These are phyloP conservation scores for Aphaenogaster ashmeadi DNA, from an alignment of 1,140 invertebrate species.

Conservation along the genomic window DNA sequence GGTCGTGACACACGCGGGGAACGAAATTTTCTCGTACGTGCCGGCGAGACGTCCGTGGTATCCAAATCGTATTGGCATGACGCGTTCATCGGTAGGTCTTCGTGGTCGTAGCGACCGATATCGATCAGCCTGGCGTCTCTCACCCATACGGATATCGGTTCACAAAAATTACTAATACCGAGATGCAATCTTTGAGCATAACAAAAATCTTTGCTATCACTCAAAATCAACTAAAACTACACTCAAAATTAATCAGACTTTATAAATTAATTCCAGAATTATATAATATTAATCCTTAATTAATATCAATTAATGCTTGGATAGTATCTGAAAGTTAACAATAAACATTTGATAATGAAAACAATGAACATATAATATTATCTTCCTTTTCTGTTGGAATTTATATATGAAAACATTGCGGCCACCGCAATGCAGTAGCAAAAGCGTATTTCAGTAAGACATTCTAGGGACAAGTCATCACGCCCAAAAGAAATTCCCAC, in stretches of 20 bases:
- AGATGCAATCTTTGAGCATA: background rate
- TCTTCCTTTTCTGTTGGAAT: background rate
- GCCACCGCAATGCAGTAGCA: background rate
- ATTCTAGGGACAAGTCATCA: background rate
- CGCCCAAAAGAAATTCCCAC: slow-evolving; percentile 38
- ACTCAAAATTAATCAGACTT: background rate
- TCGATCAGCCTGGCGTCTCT: slow-evolving; percentile 19
- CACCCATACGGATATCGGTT: background rate
- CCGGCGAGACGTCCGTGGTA: slow-evolving; percentile 55
- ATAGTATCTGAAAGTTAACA: background rate
- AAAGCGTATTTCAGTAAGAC: background rate
- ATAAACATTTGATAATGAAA: background rate
- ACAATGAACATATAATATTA: background rate
- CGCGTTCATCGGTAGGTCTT: slow-evolving; percentile 46
- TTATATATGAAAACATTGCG: background rate
- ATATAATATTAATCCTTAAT: background rate
- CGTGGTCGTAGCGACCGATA: slow-evolving; percentile 21
- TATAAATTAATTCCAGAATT: slow-evolving; percentile 1
- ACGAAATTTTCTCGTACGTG: slow-evolving; percentile 68
- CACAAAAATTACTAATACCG: slow-evolving; percentile 32
- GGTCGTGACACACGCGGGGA: slow-evolving; percentile 56
- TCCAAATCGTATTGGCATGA: slow-evolving; percentile 64
- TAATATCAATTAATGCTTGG: background rate
- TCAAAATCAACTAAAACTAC: background rate
- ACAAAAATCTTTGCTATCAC: background rate